Evolutionary conservation across 2,797 vertebrate genomes (phyloP).

Genomic region (Microctenopoma steveboyesi): DNA sequence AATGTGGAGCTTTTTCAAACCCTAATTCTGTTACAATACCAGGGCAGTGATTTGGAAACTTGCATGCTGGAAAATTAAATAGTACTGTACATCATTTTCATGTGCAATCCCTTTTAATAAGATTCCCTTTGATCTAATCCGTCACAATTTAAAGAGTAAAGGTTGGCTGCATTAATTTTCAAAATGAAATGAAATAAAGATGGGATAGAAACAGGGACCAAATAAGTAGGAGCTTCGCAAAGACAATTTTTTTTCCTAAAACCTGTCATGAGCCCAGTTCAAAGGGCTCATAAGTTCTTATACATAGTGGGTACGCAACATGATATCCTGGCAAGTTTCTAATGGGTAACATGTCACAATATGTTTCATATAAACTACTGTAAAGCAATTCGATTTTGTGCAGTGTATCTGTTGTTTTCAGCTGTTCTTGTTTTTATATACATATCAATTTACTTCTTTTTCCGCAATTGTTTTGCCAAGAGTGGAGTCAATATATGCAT

Average conservation of each 20-base stretch:
- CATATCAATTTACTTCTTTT: constrained; percentile 71
- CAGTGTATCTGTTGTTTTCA: constrained; percentile 46
- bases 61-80: constrained; percentile 38
- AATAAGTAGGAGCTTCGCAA: constrained; percentile 14
- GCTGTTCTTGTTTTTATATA: constrained; percentile 55
- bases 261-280: constrained; percentile 34
- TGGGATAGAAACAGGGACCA: constrained; percentile 10
- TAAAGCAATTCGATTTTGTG: constrained; percentile 55
- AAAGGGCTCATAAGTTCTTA: constrained; percentile 22
- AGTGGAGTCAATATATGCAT: constrained; percentile 74
- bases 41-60: constrained; percentile 52
- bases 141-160: constrained; percentile 62
- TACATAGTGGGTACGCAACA: constrained; percentile 17
- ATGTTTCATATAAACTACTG: constrained; percentile 44
- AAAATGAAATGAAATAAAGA: constrained; percentile 68
- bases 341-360: constrained; percentile 35
- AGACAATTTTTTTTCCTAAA: background rate
- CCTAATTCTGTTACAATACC: constrained; percentile 53
- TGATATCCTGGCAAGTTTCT: constrained; percentile 24
- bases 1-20: constrained; percentile 8
- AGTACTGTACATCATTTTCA: constrained; percentile 43
- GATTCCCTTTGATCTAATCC: constrained; percentile 75
- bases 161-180: constrained; percentile 62
- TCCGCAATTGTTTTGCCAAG: constrained; percentile 83
- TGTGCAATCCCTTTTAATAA: constrained; percentile 60